Evolutionary conservation across 2,797 vertebrate species (phyloP).

Genomic region (Etheostoma perlongum): DNA sequence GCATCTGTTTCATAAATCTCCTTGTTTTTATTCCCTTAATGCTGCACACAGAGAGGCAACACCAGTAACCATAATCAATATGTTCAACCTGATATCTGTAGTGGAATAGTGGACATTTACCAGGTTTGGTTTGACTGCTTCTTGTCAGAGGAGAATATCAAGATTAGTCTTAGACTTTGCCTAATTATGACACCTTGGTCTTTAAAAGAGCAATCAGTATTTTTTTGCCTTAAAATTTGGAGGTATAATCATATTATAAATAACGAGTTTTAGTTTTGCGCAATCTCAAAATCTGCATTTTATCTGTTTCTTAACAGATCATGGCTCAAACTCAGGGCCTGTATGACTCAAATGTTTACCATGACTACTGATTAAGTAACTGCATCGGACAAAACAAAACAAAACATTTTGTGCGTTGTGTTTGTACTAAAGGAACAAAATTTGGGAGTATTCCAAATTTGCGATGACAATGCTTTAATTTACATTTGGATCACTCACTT

Average conservation of each 20-base stretch:
- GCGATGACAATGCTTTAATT: rapidly evolving
- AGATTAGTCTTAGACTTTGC: not conserved
- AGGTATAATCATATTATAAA: not conserved
- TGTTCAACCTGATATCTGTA: conserved; percentile 18
- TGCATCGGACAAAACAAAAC: not conserved
- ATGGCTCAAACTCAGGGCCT: not conserved
- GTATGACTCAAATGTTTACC: not conserved
- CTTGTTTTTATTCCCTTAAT: conserved; percentile 28
- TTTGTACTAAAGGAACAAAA: not conserved
- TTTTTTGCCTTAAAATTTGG: not conserved
- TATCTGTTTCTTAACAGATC: not conserved
- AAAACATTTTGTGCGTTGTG: not conserved
- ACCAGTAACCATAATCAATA: conserved; percentile 54
- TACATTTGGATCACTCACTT: not conserved
- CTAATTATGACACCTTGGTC: not conserved
- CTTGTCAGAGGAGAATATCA: conserved; percentile 3
- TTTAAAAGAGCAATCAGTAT: not conserved
- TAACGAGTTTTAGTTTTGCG: not conserved
- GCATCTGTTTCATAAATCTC: conserved; percentile 45
- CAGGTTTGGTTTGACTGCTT: conserved; percentile 26
- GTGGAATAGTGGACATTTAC: conserved; percentile 4
- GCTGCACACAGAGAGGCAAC: conserved; percentile 22
- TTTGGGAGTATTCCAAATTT: not conserved
- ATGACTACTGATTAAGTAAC: not conserved
- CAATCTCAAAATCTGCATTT: not conserved